Evolutionary conservation across 2,113 vertebrate genomes (phyloP).

Genomic region (Solea senegalensis): DNA sequence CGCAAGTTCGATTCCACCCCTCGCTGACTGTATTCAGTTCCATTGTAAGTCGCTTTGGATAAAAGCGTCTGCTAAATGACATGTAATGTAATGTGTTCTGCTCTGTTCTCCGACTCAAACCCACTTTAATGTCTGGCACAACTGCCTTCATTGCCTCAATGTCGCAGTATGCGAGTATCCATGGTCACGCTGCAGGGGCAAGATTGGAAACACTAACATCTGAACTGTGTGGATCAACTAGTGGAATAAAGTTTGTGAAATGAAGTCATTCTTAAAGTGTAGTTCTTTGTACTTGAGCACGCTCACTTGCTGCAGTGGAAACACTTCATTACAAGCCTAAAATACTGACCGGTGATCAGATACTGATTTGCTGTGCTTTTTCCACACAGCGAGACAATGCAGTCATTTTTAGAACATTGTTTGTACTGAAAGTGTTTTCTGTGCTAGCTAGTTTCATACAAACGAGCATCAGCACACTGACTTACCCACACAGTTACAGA

Average conservation of each 20-base stretch:
- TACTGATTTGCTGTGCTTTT: too few relatives aligned
- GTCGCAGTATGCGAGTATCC: constrained; percentile 60
- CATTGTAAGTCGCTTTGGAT: too few relatives aligned
- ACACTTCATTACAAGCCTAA: too few relatives aligned
- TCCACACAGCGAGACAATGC: too few relatives aligned
- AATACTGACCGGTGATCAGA: too few relatives aligned
- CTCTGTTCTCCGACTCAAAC: constrained; percentile 59
- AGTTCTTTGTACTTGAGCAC: too few relatives aligned
- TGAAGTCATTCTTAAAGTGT: too few relatives aligned
- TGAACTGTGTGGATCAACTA: neutral
- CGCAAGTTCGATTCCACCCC: too few relatives aligned
- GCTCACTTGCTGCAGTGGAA: too few relatives aligned
- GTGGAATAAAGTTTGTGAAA: neutral
- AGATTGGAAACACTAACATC: constrained; percentile 5
- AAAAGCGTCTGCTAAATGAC: too few relatives aligned
- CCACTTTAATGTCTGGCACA: constrained; percentile 59
- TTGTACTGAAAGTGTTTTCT: neutral
- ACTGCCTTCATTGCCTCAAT: constrained; percentile 62
- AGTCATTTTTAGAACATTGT: neutral
- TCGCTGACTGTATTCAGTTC: too few relatives aligned
- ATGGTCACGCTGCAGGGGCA: constrained; percentile 41
- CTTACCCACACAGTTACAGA: constrained; percentile 95
- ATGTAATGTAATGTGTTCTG: too few relatives aligned
- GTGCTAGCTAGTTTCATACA: neutral
- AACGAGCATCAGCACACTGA: constrained; percentile 11